phyloP scores from a whole-genome alignment of 92 coral and sea anemone genomes.

The Heliopora coerulea region DNA sequence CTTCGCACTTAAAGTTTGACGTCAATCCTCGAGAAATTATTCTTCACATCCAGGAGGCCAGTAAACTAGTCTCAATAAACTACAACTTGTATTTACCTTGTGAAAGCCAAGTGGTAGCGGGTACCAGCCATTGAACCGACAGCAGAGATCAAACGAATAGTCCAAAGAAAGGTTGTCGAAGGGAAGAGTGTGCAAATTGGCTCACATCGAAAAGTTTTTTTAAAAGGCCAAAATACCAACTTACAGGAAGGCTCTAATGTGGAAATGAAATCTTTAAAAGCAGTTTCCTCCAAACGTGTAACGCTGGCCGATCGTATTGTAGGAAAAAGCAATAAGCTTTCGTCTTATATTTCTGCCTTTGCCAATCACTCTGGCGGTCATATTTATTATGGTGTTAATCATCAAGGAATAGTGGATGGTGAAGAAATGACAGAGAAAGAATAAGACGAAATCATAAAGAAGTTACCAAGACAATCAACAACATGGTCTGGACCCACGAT shows the following conservation, averaged over 20 bases:
- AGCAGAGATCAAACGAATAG: not conserved
- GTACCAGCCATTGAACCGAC: not conserved
- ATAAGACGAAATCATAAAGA: not conserved
- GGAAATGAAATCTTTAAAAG: conserved; percentile 12
- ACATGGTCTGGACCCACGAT: conserved; percentile 44
- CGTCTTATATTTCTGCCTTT: conserved; percentile 40
- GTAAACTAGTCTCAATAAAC: not conserved
- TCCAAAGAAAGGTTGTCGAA: not conserved
- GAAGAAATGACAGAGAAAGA: conserved; percentile 13
- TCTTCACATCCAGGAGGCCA: too few relatives aligned
- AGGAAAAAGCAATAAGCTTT: conserved; percentile 3
- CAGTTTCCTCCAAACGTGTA: not conserved
- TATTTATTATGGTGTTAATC: conserved; percentile 29
- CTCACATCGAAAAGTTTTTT: not conserved
- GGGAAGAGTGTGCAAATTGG: not conserved
- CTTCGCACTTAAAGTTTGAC: not conserved
- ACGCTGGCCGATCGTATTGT: conserved; percentile 16
- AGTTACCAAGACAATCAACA: conserved; percentile 32
- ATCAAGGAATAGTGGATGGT: conserved; percentile 28
- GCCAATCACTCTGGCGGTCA: conserved; percentile 50
- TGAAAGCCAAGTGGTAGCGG: not conserved
- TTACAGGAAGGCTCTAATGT: conserved; percentile 7
- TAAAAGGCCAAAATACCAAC: not conserved
- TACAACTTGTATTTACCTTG: conserved; percentile 11
- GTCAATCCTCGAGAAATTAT: not conserved